Evolutionary conservation across 2,797 vertebrate genomes (phyloP), one percentile per base, ranked within the genome.

Genomic region (Sebastes taczanowskii): DNA sequence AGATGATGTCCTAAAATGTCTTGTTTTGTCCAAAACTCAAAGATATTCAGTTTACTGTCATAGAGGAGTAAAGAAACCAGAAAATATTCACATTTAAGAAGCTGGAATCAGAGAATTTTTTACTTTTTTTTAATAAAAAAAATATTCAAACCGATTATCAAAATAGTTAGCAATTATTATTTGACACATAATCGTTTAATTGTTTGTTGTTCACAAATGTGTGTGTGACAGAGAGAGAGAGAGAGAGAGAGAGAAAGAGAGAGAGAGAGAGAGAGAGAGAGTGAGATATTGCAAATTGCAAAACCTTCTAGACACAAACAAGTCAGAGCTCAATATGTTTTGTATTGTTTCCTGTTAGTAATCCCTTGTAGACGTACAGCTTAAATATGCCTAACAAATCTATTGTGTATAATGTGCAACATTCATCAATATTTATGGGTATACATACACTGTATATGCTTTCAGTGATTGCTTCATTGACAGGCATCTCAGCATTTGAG

Each of bases 401-500:
- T 60, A 30, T 60, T 65, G 53, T 73, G 27, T 53, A n/a, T 64
- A 34, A 74, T 30, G 20, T 5, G 59, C 20, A 68, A 27, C 16
- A 61, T 35, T 7, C 0, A 2, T 5, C 27, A 6, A 32, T 73
- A 74, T 86, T 52, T 69, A 71, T 29, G 11, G 11, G 11, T 29
- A 9, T 38, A 64, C 16, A 46, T 46, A 46, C 1, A 42, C 35
- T 38, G 13, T 16, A 16, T 42, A 42, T 42, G 32, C 66, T 60
- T 66, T 30, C 42, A 71, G 23, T 60, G 55, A 73, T 68, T 78
- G 27, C 64, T 80, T 78, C 35, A 85, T 71, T 81, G 63, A 85
- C 46, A 58, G 60, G 6, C 27, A 66, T 71, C 18, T 74, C 29
- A 69, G 35, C 25, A 34, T 58, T 42, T 76, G 71, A 73, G 60